Evolutionary conservation across 2,113 vertebrate species (phyloP).

Genomic region (Mungos mungo): DNA sequence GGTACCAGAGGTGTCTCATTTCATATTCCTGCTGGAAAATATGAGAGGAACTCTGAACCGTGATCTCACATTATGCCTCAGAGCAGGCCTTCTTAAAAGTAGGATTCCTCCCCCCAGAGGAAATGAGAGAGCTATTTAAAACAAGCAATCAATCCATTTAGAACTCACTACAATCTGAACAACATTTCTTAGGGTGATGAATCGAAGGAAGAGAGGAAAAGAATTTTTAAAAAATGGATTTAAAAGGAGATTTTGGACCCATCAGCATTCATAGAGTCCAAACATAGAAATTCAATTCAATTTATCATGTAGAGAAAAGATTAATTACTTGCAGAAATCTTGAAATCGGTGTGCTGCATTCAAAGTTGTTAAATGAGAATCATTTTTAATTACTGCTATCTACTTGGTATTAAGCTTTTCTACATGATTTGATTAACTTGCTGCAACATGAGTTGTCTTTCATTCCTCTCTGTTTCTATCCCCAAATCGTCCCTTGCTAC

Average conservation of each 20-base stretch:
- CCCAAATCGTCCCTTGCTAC: neutral
- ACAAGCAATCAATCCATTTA: conserved; percentile 74
- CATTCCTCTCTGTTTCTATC: neutral
- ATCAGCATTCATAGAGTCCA: conserved; percentile 64
- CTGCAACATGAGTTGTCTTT: neutral
- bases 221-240: conserved; percentile 44
- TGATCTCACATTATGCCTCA: conserved; percentile 41
- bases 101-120: conserved; percentile 54
- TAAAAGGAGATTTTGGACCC: conserved; percentile 60
- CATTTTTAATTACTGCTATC: conserved; percentile 59
- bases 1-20: conserved; percentile 65
- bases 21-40: conserved; percentile 64
- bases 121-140: conserved; percentile 75
- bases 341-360: conserved; percentile 55
- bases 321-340: conserved; percentile 66
- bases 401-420: conserved; percentile 48
- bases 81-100: conserved; percentile 66
- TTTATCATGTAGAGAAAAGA: conserved; percentile 65
- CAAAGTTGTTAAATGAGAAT: conserved; percentile 55
- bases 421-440: conserved; percentile 51
- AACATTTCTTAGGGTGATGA: conserved; percentile 69
- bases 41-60: conserved; percentile 4
- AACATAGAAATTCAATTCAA: conserved; percentile 70
- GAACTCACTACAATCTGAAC: conserved; percentile 60
- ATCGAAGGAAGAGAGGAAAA: conserved; percentile 61